Evolutionary conservation across 2,888 invertebrate species (phyloP).

Genomic region (Drosophila demipolita): DNA sequence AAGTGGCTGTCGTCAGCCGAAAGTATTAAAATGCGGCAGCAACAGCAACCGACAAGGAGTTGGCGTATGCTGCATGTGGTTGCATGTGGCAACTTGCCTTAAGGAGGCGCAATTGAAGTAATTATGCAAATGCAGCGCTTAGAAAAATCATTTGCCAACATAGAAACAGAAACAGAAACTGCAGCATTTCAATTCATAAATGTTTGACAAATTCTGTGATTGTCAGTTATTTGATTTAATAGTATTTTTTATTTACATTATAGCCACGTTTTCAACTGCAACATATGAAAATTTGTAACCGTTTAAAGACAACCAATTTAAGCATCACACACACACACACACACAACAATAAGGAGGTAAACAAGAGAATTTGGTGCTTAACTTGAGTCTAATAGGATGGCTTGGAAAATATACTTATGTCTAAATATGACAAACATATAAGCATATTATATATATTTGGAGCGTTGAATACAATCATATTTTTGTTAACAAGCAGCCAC

Average conservation of each 20-base stretch:
- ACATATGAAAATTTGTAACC: not conserved
- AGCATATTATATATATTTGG: conserved; percentile 7
- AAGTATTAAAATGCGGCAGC: conserved; percentile 68
- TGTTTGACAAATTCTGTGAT: conserved; percentile 44
- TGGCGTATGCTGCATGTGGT: conserved; percentile 43
- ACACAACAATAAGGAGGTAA: not conserved
- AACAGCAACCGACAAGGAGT: conserved; percentile 24
- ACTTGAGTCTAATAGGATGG: not conserved
- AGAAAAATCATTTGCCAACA: conserved; percentile 53
- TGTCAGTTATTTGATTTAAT: conserved; percentile 33
- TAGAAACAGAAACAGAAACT: conserved; percentile 10
- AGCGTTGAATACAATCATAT: conserved; percentile 57
- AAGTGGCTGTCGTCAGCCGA: conserved; percentile 70
- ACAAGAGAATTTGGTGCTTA: conserved; percentile 1
- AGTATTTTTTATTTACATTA: not conserved
- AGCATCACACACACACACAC: not conserved
- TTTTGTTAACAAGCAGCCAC: conserved; percentile 53
- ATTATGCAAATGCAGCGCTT: conserved; percentile 42
- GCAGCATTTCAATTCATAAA: not conserved
- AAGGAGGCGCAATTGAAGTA: conserved; percentile 35
- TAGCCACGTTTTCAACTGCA: not conserved
- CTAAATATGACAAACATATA: conserved; percentile 4
- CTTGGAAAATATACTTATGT: conserved; percentile 2
- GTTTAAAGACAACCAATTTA: not conserved
- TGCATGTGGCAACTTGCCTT: conserved; percentile 50